Percentiles rank a stretch among this genome's conserved stretches.
Conservation (phyloP, 2,113 vertebrate genomes). For the Ctenodactylus gundi region DNA sequence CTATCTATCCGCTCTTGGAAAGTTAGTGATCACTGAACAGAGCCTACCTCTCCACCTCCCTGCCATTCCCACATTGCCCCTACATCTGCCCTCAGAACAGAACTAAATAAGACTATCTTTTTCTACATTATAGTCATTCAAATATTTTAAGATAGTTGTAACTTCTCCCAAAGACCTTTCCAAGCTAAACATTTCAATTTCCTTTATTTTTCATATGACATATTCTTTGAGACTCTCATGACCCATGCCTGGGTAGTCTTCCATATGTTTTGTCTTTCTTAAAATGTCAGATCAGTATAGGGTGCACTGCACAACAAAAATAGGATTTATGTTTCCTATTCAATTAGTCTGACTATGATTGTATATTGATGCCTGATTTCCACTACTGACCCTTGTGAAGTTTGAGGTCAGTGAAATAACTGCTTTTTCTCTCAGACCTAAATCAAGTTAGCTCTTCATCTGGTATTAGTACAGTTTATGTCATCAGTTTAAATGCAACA, state of each 20-base stretch:
- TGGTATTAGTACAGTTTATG: background rate
- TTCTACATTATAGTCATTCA: background rate
- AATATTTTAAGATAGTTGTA: background rate
- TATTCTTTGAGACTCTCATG: background rate
- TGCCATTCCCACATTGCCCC: background rate
- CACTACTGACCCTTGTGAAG: background rate
- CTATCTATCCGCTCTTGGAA: background rate
- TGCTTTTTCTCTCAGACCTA: background rate
- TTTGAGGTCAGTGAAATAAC: background rate
- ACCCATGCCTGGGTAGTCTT: background rate
- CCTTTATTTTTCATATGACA: background rate
- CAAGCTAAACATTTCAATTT: background rate
- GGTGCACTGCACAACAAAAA: background rate
- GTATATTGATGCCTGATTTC: background rate
- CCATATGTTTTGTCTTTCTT: background rate
- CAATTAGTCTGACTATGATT: background rate
- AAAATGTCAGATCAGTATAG: background rate
- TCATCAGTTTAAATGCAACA: background rate
- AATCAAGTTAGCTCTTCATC: background rate
- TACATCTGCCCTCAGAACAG: background rate
- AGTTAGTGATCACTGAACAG: background rate
- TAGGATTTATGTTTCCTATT: background rate
- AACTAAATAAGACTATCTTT: background rate
- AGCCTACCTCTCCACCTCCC: background rate
- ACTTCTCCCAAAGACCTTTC: background rate